phyloP scores from a whole-genome alignment of 2,113 vertebrate genomes.

The Pachyramphus minor region DNA sequence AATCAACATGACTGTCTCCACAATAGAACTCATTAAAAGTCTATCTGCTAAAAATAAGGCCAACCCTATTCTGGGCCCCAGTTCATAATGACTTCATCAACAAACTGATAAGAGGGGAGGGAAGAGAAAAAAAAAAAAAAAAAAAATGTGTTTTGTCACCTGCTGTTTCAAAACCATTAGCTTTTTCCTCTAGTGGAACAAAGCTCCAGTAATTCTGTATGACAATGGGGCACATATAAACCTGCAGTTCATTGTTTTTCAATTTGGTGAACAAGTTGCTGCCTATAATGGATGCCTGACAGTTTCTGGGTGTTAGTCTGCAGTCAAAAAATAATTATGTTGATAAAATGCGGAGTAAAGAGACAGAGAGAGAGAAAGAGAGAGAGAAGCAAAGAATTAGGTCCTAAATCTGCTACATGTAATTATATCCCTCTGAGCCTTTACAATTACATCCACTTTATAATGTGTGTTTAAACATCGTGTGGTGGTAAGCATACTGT shows the following conservation, averaged over 20 bases:
- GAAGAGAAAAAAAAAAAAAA: not conserved
- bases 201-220: constrained; percentile 90
- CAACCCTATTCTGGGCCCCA: constrained; percentile 72
- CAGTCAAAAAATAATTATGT: constrained; percentile 81
- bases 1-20: constrained; percentile 87
- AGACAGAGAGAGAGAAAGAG: constrained; percentile 29
- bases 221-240: constrained; percentile 91
- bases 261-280: constrained; percentile 78
- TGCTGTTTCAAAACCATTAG: constrained; percentile 98
- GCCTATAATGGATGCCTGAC: constrained; percentile 79
- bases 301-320: constrained; percentile 75
- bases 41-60: constrained; percentile 94
- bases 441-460: constrained; percentile 81
- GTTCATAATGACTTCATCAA: constrained; percentile 92
- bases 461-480: constrained; percentile 79
- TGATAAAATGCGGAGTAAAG: constrained; percentile 76
- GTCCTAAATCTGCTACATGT: constrained; percentile 81
- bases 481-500: constrained; percentile 70
- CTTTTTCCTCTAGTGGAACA: constrained; percentile 88
- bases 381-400: constrained; percentile 76
- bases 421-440: constrained; percentile 82
- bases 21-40: constrained; percentile 93
- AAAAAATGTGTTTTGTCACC: constrained; percentile 86
- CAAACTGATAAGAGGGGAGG: constrained; percentile 81
- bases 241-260: constrained; percentile 87